Conservation (phyloP, 2,113 vertebrate species). For the Microcebus tavaratra region DNA sequence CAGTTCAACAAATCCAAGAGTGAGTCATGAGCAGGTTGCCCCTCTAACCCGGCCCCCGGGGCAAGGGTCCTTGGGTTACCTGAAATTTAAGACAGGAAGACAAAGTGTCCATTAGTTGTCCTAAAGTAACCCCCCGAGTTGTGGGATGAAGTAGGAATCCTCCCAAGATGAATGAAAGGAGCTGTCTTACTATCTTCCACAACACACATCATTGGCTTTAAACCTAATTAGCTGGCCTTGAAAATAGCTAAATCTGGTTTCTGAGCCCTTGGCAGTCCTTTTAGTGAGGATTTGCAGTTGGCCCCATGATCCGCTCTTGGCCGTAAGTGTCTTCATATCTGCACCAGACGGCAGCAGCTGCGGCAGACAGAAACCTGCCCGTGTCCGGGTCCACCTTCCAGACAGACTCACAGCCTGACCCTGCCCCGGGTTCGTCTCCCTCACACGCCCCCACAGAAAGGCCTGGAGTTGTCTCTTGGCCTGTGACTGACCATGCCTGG, state of each 20-base stretch:
- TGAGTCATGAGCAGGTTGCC: not conserved
- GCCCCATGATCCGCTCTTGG: not conserved
- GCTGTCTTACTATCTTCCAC: not conserved
- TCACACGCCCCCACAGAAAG: not conserved
- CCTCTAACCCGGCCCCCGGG: accelerated
- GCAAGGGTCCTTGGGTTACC: not conserved
- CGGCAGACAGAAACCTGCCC: not conserved
- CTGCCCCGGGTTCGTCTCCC: not conserved
- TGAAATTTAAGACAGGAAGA: not conserved
- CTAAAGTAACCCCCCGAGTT: not conserved
- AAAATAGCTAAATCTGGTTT: not conserved
- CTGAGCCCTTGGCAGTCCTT: not conserved
- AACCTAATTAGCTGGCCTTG: not conserved
- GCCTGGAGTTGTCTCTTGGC: not conserved
- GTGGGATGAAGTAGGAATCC: not conserved
- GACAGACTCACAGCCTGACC: not conserved
- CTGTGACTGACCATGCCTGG: accelerated
- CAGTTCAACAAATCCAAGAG: not conserved
- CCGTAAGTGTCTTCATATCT: not conserved
- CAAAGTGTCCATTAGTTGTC: not conserved
- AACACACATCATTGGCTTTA: not conserved
- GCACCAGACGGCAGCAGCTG: not conserved
- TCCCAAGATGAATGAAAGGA: not conserved
- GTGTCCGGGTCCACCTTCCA: not conserved
- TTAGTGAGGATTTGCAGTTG: not conserved